phyloP scores from a whole-genome alignment of 2,888 invertebrate species.

The Tinea pellionella region DNA sequence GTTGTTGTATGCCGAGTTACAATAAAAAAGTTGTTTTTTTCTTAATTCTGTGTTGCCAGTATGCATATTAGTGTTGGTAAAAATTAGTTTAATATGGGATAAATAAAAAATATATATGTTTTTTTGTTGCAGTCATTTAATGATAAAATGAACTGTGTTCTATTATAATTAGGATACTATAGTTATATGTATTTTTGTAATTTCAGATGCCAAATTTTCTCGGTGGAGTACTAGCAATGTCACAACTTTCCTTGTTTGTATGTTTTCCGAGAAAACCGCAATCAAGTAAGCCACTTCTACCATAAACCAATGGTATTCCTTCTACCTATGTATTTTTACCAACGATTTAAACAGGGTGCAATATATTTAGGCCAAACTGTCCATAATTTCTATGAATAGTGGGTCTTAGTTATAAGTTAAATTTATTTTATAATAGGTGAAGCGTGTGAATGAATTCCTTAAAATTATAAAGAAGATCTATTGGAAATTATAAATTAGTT shows the following conservation, averaged over 20 bases:
- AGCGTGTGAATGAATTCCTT: not conserved
- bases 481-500: no score
- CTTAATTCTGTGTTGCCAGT: no score
- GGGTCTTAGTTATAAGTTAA: not conserved
- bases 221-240: slow-evolving; percentile 77
- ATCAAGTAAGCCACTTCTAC: not conserved
- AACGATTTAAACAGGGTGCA: not conserved
- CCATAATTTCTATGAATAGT: no score
- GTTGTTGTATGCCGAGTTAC: no score
- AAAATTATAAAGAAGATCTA: not conserved
- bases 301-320: not conserved
- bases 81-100: no score
- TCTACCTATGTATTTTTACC: slow-evolving; percentile 19
- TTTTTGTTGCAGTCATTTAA: no score
- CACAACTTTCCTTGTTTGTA: slow-evolving; percentile 82
- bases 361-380: not conserved
- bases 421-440: not conserved
- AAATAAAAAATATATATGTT: no score
- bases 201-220: slow-evolving; percentile 82
- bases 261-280: slow-evolving; percentile 71
- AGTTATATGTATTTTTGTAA: no score
- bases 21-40: no score
- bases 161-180: no score
- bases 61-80: no score
- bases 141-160: no score